These are phyloP conservation scores for Diabrotica undecimpunctata DNA, from an alignment of 1,140 invertebrate genomes.

Conservation along the genomic window DNA sequence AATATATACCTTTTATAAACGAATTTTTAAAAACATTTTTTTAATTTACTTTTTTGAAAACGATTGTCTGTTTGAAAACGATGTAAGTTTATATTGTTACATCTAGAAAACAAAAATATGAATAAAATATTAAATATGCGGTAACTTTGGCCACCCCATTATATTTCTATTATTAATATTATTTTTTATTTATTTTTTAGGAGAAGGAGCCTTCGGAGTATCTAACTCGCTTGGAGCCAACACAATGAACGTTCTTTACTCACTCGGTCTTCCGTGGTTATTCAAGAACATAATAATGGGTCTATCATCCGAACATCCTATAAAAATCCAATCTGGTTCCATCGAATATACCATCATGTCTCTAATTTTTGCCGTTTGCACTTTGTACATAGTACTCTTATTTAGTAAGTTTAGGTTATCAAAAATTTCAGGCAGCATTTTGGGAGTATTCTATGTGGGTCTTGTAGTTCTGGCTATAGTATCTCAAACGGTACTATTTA, in stretches of 20 bases:
- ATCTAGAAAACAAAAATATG: no score
- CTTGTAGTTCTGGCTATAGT: conserved; percentile 63
- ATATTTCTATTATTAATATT: neutral
- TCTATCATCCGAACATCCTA: conserved; percentile 44
- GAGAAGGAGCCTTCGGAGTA: conserved; percentile 78
- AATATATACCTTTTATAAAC: no score
- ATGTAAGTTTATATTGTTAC: no score
- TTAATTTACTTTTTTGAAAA: no score
- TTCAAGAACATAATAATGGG: conserved; percentile 64
- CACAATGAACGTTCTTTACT: conserved; percentile 80
- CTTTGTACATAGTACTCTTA: conserved; percentile 56
- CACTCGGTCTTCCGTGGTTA: conserved; percentile 80
- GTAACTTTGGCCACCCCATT: neutral
- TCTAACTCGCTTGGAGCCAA: conserved; percentile 82
- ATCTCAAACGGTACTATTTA: conserved; percentile 37
- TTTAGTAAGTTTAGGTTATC: conserved; percentile 58
- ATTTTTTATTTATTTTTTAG: conserved; percentile 49
- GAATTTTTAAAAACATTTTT: no score
- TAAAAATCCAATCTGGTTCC: conserved; percentile 56
- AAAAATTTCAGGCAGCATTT: conserved; percentile 55
- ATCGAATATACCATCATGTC: conserved; percentile 64
- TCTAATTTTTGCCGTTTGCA: conserved; percentile 56
- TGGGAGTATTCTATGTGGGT: conserved; percentile 56
- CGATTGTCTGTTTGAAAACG: no score
- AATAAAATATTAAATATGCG: no score